Conservation (phyloP, 2,113 vertebrate species). For the Sceloporus undulatus region DNA sequence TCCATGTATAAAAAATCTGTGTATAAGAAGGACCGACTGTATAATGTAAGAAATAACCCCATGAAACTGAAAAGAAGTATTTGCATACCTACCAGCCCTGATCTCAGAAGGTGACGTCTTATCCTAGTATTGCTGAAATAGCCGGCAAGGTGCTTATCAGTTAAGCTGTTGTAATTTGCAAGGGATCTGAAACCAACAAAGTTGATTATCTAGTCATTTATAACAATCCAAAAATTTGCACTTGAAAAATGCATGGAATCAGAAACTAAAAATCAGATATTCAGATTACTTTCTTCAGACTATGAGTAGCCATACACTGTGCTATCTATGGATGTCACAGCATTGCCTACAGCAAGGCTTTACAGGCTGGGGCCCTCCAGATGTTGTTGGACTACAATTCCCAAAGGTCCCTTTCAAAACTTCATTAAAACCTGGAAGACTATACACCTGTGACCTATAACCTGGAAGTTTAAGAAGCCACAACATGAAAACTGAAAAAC, state of each 20-base stretch:
- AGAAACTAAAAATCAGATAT: neutral
- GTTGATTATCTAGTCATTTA: constrained; percentile 1
- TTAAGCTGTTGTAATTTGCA: constrained; percentile 92
- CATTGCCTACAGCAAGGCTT: neutral
- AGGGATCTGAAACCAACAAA: constrained; percentile 80
- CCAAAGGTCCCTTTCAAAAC: too few relatives aligned
- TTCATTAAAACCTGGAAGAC: neutral
- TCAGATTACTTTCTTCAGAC: neutral
- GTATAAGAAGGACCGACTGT: too few relatives aligned
- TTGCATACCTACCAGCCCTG: constrained; percentile 87
- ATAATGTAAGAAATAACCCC: neutral
- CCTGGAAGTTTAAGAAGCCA: too few relatives aligned
- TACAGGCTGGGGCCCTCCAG: neutral
- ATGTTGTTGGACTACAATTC: neutral
- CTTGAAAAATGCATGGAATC: neutral
- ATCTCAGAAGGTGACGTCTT: constrained; percentile 88
- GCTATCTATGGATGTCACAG: neutral
- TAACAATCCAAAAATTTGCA: neutral
- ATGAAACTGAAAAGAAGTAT: constrained; percentile 20
- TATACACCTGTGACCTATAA: neutral
- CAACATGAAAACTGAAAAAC: too few relatives aligned
- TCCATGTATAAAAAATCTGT: too few relatives aligned
- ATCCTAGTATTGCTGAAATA: constrained; percentile 93
- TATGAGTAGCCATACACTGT: neutral
- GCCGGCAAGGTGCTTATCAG: constrained; percentile 90